A percentile compares a stretch with the other conserved stretches of the same genome.
These are phyloP conservation scores for Hydrocynus forskahlii DNA, from an alignment of 2,797 vertebrate species.

Conservation along the genomic window DNA sequence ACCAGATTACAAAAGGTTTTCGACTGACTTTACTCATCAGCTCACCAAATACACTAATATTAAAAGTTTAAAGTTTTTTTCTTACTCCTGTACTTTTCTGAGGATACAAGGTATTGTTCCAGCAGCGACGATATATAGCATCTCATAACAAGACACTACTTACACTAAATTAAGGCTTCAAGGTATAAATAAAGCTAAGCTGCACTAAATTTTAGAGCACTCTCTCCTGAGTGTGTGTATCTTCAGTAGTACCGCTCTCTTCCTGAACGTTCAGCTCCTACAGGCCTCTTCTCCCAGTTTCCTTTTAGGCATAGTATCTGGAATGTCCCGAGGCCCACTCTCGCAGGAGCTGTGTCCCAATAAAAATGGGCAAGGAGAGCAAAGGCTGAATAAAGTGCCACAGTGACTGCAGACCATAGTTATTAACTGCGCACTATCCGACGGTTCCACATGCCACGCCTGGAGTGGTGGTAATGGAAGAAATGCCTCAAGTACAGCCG, in stretches of 20 bases:
- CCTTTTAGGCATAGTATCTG: not conserved
- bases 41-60: too few relatives aligned
- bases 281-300: not conserved
- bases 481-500: constrained; percentile 92
- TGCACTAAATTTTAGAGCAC: not conserved
- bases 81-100: too few relatives aligned
- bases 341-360: constrained; percentile 15
- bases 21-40: too few relatives aligned
- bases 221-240: constrained; percentile 17
- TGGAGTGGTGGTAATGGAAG: constrained; percentile 92
- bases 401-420: constrained; percentile 34
- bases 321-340: not conserved
- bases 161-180: not conserved
- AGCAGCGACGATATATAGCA: not conserved
- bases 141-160: not conserved
- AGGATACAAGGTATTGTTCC: too few relatives aligned
- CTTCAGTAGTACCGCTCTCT: constrained; percentile 5
- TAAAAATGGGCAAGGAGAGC: not conserved
- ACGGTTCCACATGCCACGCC: constrained; percentile 96
- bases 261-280: not conserved
- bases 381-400: constrained; percentile 65
- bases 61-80: too few relatives aligned
- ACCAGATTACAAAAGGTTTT: too few relatives aligned
- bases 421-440: constrained; percentile 55
- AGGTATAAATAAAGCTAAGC: not conserved